Percentiles rank a stretch among this genome's conserved stretches.
phyloP scores from a whole-genome alignment of 2,797 vertebrate genomes.

The Sebastes ruberrimus region DNA sequence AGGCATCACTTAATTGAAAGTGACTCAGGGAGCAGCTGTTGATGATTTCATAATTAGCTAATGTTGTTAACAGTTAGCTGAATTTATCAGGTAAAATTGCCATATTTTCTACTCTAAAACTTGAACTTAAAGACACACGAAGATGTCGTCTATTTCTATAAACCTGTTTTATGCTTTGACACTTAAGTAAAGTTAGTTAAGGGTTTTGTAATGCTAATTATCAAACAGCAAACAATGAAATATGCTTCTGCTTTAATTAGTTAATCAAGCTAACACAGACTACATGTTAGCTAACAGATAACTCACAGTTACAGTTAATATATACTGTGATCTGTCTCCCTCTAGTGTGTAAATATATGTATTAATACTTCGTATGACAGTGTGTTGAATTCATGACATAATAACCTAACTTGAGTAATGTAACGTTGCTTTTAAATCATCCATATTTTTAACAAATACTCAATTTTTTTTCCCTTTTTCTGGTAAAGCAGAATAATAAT shows the following conservation, averaged over 20 bases:
- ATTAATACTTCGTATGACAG: not conserved
- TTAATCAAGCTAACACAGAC: too few species aligned
- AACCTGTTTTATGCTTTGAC: not conserved
- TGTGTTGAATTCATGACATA: not conserved
- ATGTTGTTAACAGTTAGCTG: not conserved
- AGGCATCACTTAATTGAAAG: constrained; percentile 9
- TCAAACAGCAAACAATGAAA: not conserved
- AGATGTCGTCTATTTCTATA: not conserved
- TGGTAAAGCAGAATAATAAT: not conserved
- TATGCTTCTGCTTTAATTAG: too few species aligned
- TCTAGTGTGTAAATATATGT: constrained; percentile 49
- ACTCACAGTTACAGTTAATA: not conserved
- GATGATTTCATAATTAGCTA: not conserved
- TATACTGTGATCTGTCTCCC: constrained; percentile 59
- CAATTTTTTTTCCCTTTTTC: too few species aligned
- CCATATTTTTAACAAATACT: not conserved
- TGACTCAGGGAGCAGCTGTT: not conserved
- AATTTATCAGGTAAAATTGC: not conserved
- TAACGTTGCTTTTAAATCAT: not conserved
- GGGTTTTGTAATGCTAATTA: not conserved
- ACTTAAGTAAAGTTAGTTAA: not conserved
- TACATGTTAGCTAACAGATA: too few species aligned
- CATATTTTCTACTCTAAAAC: not conserved
- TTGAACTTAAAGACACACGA: too few species aligned
- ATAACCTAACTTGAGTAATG: not conserved